Evolutionary conservation across 2,797 vertebrate species (phyloP), one percentile per base, ranked within the genome.

Genomic region (Valencia hispanica): DNA sequence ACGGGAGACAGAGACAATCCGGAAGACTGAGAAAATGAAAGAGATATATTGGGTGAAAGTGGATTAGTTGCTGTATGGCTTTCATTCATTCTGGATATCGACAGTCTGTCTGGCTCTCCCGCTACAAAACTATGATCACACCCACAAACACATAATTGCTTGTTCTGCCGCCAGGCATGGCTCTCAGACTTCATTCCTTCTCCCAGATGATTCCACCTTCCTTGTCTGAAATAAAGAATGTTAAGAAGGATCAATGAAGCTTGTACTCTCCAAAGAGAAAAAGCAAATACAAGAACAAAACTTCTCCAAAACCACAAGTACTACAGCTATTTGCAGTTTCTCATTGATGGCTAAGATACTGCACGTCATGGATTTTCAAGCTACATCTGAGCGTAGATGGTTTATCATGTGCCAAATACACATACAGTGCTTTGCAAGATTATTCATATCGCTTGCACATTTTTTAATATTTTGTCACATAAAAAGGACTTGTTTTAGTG

Each of bases 41-140:
- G 50, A 27, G 43, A 70, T 72, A 34, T 12, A 1, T 50, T 27
- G 65, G 59, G 27, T 70, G 59, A 81, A 43, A 80, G 59, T 14
- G 55, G 47, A 83, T 86, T 77, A 63, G 47, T 69, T 66, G 43
- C 63, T 83, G 55, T 57, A 25, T 77, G 30, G 30, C 77, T 73
- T 74, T 86, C 80, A 84, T 87, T 85, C 83, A 85, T 82, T 87
- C 70, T 8, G 48, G 75, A 79, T 82, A 86, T 84, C 59, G 59
- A 68, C 77, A 82, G 81, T 73, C 65, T 83, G 84, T 81, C 86
- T 81, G 77, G 53, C 74, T 80, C 50, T 72, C 1, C 76, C 66
- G 79, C 78, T 76, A 15, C 61, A 81, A 72, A 77, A 48, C 65
- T 41, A 59, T 74, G 74, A 88, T 88, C 86, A 79, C 75, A 75